Percentiles rank a stretch among this genome's conserved stretches.
These are phyloP conservation scores for Sterna hirundo DNA, from an alignment of 2,113 vertebrate genomes.

Conservation along the genomic window DNA sequence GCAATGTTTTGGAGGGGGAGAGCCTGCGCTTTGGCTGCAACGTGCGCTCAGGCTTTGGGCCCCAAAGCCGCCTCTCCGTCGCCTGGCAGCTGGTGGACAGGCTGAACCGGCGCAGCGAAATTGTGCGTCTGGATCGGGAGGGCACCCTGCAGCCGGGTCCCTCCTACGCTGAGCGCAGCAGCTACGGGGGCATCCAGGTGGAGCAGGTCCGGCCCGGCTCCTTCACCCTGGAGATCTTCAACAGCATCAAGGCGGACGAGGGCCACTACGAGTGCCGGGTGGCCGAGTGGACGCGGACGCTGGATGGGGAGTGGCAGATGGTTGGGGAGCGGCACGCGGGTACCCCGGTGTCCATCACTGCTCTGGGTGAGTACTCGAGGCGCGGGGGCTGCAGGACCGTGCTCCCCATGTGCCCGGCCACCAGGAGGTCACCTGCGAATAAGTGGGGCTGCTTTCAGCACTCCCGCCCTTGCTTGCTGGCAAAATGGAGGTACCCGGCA, in stretches of 20 bases:
- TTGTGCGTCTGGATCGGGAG: constrained; percentile 86
- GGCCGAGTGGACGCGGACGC: constrained; percentile 84
- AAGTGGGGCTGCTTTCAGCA: background rate
- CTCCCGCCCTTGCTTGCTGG: background rate
- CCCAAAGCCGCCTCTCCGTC: constrained; percentile 82
- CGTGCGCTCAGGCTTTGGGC: constrained; percentile 72
- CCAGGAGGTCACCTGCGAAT: background rate
- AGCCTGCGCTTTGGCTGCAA: constrained; percentile 86
- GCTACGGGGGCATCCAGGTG: constrained; percentile 86
- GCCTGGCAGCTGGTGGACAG: constrained; percentile 86
- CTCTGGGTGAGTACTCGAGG: constrained; percentile 84
- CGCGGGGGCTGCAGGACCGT: fast-evolving
- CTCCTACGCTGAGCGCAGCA: constrained; percentile 84
- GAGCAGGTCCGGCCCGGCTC: constrained; percentile 81
- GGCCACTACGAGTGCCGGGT: constrained; percentile 90
- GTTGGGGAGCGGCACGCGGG: constrained; percentile 82
- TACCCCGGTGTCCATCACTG: constrained; percentile 83
- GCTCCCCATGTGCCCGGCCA: fast-evolving
- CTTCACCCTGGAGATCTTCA: constrained; percentile 87
- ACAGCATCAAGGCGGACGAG: constrained; percentile 86
- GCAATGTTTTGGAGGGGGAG: constrained; percentile 87
- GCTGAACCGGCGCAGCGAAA: constrained; percentile 78
- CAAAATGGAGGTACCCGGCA: background rate
- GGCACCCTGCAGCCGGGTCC: constrained; percentile 83
- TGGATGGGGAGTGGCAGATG: constrained; percentile 87